These are phyloP conservation scores for Sturmia bella DNA, from an alignment of 2,888 invertebrate genomes.

Conservation along the genomic window DNA sequence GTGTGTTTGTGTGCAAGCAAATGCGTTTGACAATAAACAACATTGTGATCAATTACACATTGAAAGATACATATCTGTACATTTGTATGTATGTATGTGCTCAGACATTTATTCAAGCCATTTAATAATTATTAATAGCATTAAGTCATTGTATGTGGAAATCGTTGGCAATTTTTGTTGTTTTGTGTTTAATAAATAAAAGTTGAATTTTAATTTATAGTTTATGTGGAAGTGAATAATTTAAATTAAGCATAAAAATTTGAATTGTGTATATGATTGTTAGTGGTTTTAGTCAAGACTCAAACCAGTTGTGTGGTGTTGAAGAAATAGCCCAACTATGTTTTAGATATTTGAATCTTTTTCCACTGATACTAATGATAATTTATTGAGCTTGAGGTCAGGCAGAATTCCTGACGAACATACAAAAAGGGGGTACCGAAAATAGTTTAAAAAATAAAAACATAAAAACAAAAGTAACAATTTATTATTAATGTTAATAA, in stretches of 20 bases:
- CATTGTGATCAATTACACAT: constrained; percentile 28
- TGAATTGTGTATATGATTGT: neutral
- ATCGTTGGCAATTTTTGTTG: constrained; percentile 38
- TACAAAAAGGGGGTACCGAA: too few species aligned
- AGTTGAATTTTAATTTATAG: constrained; percentile 22
- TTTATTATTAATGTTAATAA: too few species aligned
- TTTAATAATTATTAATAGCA: constrained; percentile 62
- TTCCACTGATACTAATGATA: too few species aligned
- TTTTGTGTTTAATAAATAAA: constrained; percentile 8
- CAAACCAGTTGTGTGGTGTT: neutral
- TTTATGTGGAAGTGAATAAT: constrained; percentile 38
- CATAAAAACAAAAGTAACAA: too few species aligned
- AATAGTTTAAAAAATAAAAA: too few species aligned
- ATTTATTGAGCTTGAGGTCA: too few species aligned
- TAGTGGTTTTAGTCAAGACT: constrained; percentile 1
- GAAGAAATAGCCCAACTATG: constrained; percentile 21
- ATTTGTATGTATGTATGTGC: too few species aligned
- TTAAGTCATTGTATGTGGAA: constrained; percentile 57
- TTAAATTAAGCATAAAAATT: neutral
- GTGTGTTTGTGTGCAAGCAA: constrained; percentile 1
- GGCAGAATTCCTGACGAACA: too few species aligned
- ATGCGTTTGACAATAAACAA: constrained; percentile 47
- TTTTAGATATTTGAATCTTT: neutral
- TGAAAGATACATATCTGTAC: neutral
- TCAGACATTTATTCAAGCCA: constrained; percentile 49